Evolutionary conservation across 1,140 invertebrate species (phyloP).

Genomic region (Camponotus floridanus): DNA sequence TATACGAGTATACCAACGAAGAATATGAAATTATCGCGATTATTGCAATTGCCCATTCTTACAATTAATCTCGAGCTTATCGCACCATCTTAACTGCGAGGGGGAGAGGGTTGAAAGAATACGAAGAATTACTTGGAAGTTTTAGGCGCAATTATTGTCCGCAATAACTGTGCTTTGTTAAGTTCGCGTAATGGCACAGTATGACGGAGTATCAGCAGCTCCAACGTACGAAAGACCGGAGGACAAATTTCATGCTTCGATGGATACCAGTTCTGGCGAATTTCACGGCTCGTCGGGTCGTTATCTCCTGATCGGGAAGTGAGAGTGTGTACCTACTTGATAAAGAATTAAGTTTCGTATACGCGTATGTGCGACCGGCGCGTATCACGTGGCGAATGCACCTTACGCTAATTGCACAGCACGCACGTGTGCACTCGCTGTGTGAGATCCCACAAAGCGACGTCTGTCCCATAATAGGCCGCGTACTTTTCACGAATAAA

Average conservation of each 20-base stretch:
- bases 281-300: conserved; percentile 76
- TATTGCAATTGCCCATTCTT: conserved; percentile 23
- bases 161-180: conserved; percentile 37
- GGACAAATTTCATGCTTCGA: conserved; percentile 77
- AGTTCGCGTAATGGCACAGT: conserved; percentile 28
- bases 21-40: conserved; percentile 7
- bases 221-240: conserved; percentile 70
- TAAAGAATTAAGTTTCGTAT: conserved; percentile 66
- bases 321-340: conserved; percentile 63
- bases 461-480: conserved; percentile 48
- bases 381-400: conserved; percentile 60
- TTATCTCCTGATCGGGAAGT: conserved; percentile 61
- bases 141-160: conserved; percentile 44
- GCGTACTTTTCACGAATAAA: conserved; percentile 36
- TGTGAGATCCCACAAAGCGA: conserved; percentile 60
- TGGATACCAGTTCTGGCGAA: conserved; percentile 70
- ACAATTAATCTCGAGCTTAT: conserved; percentile 36
- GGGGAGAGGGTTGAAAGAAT: conserved; percentile 35
- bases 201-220: conserved; percentile 60
- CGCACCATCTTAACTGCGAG: conserved; percentile 23
- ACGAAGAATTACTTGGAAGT: conserved; percentile 34
- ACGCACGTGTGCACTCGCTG: conserved; percentile 65
- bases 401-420: conserved; percentile 64
- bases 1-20: neutral
- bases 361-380: neutral